Base-by-base conservation (phyloP, 1,140 invertebrate species). In the Brevipalpus yothersi region DNA sequence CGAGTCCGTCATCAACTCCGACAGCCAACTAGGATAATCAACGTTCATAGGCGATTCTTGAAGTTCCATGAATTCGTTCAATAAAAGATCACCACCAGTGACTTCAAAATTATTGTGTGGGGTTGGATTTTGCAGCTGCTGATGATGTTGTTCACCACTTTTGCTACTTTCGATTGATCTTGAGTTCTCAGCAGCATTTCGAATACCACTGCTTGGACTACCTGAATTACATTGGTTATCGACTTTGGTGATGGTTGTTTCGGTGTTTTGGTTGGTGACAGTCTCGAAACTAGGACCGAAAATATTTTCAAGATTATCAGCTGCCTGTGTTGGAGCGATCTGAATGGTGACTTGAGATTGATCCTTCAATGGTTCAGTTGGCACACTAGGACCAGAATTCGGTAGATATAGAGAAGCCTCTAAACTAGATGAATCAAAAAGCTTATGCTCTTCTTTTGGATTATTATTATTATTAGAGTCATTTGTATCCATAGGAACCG, bases 11-110 rank as follows among this genome's bases (percentile, higher is more conserved):
- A 82, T 75, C 45, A 82, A 71, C 1, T 78, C 78, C 59, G 83
- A 81, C 49, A 84, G 68, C 82, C 82, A 84, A 65, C 81, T 79
- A 0, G 77, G 72, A 64, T 76, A 72, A 63, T 84, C 81, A 69
- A 82, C 81, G 64, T 82, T 80, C 78, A 80, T 81, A 0, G 76
- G 72, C 69, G 72, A 72, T 5, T 75, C 60, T 59, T 76, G 49
- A 55, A 62, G 60, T 53, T 53, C 59, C 41, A 43, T 40, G 17
- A 60, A 61, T 41, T 58, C 45, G 56, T 43, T 61, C 21, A 60
- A 40, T 2, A 39, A 49, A 10, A 19, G 40, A n/a, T 61, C 51
- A 11, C n/a, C 58, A 11, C n/a, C 13, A 41, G 39, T 41, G 9
- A 39, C 15, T 41, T 41, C n/a, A n/a, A 41, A n/a, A 10, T 55